Conservation (phyloP, 2,888 invertebrate species). For the Odontocerum albicorne region DNA sequence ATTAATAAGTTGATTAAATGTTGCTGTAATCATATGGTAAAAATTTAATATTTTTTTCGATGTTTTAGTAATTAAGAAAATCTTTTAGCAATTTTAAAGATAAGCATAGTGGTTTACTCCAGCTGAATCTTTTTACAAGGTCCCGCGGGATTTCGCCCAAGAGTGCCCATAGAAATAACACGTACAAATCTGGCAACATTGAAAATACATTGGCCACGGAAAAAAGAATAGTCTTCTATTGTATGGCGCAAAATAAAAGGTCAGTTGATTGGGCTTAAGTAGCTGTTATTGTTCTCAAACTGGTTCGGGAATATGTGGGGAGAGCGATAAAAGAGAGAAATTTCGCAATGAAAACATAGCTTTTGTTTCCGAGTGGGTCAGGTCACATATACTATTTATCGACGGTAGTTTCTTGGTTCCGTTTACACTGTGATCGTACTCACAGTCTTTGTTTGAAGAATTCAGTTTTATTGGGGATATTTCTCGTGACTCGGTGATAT, state of each 20-base stretch:
- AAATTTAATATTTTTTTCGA: too few relatives aligned
- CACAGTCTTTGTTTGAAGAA: too few relatives aligned
- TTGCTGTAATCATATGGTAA: too few relatives aligned
- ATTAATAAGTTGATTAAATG: too few relatives aligned
- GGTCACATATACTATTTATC: not conserved
- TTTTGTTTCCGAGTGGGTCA: slow-evolving; percentile 1
- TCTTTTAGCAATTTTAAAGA: too few relatives aligned
- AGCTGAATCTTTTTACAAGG: too few relatives aligned
- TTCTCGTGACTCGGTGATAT: too few relatives aligned
- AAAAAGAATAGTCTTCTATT: slow-evolving; percentile 6
- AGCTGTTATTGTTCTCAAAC: slow-evolving; percentile 25
- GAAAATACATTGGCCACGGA: slow-evolving; percentile 12
- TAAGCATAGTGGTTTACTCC: too few relatives aligned
- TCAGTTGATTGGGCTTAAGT: slow-evolving; percentile 28
- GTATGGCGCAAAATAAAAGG: slow-evolving; percentile 21
- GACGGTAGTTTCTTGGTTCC: not conserved
- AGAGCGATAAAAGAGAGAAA: slow-evolving; percentile 10
- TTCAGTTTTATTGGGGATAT: too few relatives aligned
- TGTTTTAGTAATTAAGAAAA: too few relatives aligned
- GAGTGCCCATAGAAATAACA: slow-evolving; percentile 8
- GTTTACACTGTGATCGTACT: not conserved
- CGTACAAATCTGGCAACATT: slow-evolving; percentile 3
- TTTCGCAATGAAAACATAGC: slow-evolving; percentile 10
- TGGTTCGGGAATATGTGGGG: slow-evolving; percentile 14
- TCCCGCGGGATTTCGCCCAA: not conserved